Evolutionary conservation across 2,113 vertebrate species (phyloP).

Genomic region (Saccopteryx leptura): DNA sequence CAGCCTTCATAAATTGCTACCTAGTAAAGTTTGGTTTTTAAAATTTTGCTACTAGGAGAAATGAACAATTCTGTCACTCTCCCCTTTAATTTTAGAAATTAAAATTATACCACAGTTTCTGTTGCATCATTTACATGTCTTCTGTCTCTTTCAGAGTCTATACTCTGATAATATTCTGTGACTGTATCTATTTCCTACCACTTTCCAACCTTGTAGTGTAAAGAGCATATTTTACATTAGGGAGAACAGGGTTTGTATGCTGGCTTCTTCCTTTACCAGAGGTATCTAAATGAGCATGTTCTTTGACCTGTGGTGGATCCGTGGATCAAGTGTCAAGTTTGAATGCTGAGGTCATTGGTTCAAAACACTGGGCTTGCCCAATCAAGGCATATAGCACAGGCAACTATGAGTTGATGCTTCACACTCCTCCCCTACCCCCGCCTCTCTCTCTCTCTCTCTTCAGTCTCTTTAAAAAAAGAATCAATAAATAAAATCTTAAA

Average conservation of each 20-base stretch:
- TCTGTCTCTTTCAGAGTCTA: background rate
- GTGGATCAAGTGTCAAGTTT: no score
- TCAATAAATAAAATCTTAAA: no score
- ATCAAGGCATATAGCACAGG: no score
- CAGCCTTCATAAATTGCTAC: background rate
- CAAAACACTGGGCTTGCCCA: no score
- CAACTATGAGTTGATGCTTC: no score
- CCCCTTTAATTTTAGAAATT: slow-evolving; percentile 26
- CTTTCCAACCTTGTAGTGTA: slow-evolving; percentile 6
- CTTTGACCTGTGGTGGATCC: no score
- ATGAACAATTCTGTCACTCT: background rate
- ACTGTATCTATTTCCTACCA: background rate
- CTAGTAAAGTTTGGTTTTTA: slow-evolving; percentile 21
- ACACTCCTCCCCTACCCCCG: no score
- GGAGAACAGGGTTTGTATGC: background rate
- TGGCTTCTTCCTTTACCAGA: slow-evolving; percentile 10
- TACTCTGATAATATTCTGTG: background rate
- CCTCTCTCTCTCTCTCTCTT: no score
- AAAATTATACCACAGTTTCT: slow-evolving; percentile 4
- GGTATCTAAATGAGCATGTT: background rate
- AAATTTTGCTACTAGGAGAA: slow-evolving; percentile 58
- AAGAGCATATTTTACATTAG: slow-evolving; percentile 14
- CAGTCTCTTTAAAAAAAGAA: no score
- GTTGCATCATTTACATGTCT: background rate
- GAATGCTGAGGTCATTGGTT: no score